These are phyloP conservation scores for Chymomyza fuscimana DNA, from an alignment of 2,888 invertebrate genomes.

Conservation along the genomic window DNA sequence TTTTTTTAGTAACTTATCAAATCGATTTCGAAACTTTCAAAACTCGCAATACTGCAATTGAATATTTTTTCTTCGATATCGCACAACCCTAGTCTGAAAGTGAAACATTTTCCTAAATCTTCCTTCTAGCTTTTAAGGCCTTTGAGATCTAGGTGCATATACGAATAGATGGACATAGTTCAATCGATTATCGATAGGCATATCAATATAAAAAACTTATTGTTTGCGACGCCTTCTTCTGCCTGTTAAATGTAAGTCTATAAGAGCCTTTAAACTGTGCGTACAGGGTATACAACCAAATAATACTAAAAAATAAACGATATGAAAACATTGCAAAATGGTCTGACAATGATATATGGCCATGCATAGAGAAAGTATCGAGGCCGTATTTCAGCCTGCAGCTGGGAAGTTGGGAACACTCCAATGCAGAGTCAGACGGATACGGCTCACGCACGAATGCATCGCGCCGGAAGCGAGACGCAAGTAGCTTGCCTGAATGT, in stretches of 20 bases:
- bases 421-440: slow-evolving; percentile 44
- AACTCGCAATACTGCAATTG: too few relatives aligned
- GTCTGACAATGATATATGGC: slow-evolving; percentile 59
- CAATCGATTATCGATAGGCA: too few relatives aligned
- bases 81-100: too few relatives aligned
- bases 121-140: too few relatives aligned
- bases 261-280: background rate
- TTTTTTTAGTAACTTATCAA: too few relatives aligned
- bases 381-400: background rate
- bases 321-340: slow-evolving; percentile 47
- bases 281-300: background rate
- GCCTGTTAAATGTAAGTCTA: background rate
- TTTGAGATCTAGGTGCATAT: too few relatives aligned
- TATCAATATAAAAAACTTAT: too few relatives aligned
- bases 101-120: too few relatives aligned
- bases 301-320: slow-evolving; percentile 26
- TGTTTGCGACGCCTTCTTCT: too few relatives aligned
- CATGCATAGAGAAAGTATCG: background rate
- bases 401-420: background rate
- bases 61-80: too few relatives aligned
- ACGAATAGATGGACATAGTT: too few relatives aligned
- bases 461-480: slow-evolving; percentile 57
- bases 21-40: too few relatives aligned
- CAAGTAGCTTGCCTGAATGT: slow-evolving; percentile 53
- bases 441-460: slow-evolving; percentile 70